Evolutionary conservation across 2,888 invertebrate genomes (phyloP), one percentile per base, ranked within the genome.

Genomic region (Noctuana brunneofusca): DNA sequence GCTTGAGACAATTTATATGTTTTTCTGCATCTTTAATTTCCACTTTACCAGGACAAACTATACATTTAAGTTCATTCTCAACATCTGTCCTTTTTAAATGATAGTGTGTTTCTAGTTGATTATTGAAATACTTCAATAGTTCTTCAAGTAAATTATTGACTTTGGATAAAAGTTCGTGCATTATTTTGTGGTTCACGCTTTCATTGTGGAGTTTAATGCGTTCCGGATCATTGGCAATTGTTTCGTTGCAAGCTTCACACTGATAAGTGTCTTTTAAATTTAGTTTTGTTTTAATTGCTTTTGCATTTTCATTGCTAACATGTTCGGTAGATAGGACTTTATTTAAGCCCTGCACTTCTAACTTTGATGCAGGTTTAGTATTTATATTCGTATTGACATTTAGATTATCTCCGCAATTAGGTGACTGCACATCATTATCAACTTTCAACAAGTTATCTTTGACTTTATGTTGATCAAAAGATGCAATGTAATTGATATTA

Each of bases 1-100:
- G 58, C 5, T 52, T 58, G 0, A 58, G 50, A 43, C 52, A 43
- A n/a, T 18, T 52, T 0, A 27, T 58, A 43, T 58, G 58, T 58
- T 52, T 58, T 3, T 52, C 58, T 20, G 41, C 22, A 14, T 58
- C 41, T 52, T 50, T 22, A 18, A 41, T 30, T 24, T 5, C 12
- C 3, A 58, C 24, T 24, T 35, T 35, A 14, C 35, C 35, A 16
- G 16, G 0, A 24, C 58, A 58, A 1, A 58, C 14, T 16, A 38
- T 49, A 49, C 58, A 58, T 16, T 35, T 24, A 0, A 58, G 14
- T 49, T 48, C 49, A 14, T 49, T 49, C 24, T 58, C 49, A 18
- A 43, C 43, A 22, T 48, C 48, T 12, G 35, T 38, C 22, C 22
- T 9, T 38, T 49, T 22, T 49, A 58, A 38, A 16, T 58, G 58